Evolutionary conservation across 1,140 invertebrate species (phyloP), one percentile per base, ranked within the genome.

Genomic region (Pseudoatta argentina): DNA sequence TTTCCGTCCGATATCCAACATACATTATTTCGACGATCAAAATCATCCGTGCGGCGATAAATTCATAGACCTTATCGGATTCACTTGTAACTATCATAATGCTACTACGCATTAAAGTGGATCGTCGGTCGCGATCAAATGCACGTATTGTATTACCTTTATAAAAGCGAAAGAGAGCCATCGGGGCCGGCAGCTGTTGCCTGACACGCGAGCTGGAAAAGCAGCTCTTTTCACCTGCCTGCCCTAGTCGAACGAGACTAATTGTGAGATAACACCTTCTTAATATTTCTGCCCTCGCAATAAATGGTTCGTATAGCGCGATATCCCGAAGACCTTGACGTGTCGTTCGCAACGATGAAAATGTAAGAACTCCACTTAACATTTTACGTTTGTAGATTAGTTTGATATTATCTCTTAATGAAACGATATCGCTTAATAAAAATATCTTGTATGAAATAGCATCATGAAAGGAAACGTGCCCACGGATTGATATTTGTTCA

Each of bases 181-280:
- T 79, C 53, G 57, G 21, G 27, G 51, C 77, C 77, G 81, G 90
- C 92, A 93, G 91, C 91, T 93, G 92, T 87, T 91, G 86, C 86
- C 86, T 91, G 91, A 89, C 87, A 88, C 89, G 86, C 86, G 89
- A 78, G 59, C 86, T 89, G 89, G 69, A 87, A 87, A 92, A 91
- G 90, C 86, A 87, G 87, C 59, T 63, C 53, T 81, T 85, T 90
- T 92, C 91, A 92, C 92, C 92, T 92, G 92, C 91, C 88, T 85
- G 85, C 51, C 48, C 69, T n/a, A 75, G 55, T 51, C 87, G 90
- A 92, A 83, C 79, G 86, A 87, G 92, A 92, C 92, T 87, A 87
- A 87, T 87, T 89, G 88, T 85, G 66, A 91, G 91, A 92, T 92
- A 92, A 90, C 91, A 89, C 83, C 83, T 85, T 88, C 78, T 88